These are phyloP conservation scores for Stichodactyla helianthus DNA, from an alignment of 64 coral and sea anemone genomes.

Conservation along the genomic window DNA sequence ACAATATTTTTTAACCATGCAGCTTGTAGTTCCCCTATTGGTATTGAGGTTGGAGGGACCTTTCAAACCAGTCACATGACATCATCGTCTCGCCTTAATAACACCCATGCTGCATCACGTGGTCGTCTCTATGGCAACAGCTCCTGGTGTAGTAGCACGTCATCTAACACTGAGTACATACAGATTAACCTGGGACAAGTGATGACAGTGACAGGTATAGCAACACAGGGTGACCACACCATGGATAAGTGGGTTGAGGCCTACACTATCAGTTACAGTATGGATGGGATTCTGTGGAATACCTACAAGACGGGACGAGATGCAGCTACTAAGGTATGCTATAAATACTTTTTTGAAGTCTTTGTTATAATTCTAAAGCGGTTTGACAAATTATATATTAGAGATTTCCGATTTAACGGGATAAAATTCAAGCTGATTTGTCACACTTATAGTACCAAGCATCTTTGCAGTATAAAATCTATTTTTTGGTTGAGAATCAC, in stretches of 20 bases:
- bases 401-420: no score
- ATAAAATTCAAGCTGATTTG: no score
- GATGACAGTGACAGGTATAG: conserved; percentile 44
- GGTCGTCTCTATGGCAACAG: conserved; percentile 20
- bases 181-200: conserved; percentile 28
- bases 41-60: not conserved
- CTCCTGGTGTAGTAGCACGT: conserved; percentile 15
- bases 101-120: not conserved
- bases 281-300: conserved; percentile 12
- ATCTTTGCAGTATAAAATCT: no score
- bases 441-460: no score
- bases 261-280: conserved; percentile 40
- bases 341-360: not conserved
- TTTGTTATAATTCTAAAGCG: no score
- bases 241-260: conserved; percentile 51
- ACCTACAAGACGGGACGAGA: not conserved
- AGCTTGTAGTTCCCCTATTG: conserved; percentile 31
- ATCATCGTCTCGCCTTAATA: conserved; percentile 23
- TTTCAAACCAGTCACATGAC: not conserved
- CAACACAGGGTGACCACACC: conserved; percentile 53
- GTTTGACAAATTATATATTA: no score
- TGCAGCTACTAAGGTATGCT: not conserved
- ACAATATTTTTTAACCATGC: not conserved
- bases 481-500: no score
- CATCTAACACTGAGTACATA: conserved; percentile 36